Percentiles rank a stretch among this genome's conserved stretches.
Evolutionary conservation across 2,113 vertebrate species (phyloP).

Genomic region (Percopsis transmontana): DNA sequence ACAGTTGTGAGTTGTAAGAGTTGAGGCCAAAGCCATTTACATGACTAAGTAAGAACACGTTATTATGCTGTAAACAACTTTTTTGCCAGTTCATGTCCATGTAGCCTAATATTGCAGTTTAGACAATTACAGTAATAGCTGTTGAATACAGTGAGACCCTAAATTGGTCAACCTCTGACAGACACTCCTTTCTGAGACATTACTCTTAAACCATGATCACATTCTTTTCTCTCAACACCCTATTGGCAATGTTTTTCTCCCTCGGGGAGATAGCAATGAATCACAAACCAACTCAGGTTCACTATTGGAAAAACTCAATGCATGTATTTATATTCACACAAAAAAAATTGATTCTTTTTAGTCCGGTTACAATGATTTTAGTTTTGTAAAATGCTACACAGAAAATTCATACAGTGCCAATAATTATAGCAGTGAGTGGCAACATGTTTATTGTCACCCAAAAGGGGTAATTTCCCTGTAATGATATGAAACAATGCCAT

Average conservation of each 20-base stretch:
- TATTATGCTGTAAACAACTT: neutral
- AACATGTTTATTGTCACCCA: slow-evolving; percentile 56
- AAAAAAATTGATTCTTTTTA: neutral
- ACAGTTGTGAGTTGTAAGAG: neutral
- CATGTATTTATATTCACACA: neutral
- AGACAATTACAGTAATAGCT: slow-evolving; percentile 1
- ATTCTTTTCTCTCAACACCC: slow-evolving; percentile 30
- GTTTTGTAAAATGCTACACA: slow-evolving; percentile 11
- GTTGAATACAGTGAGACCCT: neutral
- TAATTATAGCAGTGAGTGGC: slow-evolving; percentile 49
- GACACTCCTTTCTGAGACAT: slow-evolving; percentile 14
- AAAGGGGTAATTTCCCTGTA: slow-evolving; percentile 58
- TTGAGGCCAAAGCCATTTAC: neutral
- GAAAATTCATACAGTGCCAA: slow-evolving; percentile 52
- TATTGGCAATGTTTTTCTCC: slow-evolving; percentile 28
- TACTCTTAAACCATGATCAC: slow-evolving; percentile 27
- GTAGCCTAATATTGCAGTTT: neutral
- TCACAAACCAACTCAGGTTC: slow-evolving; percentile 36
- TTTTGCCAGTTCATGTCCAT: neutral
- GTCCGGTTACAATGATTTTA: neutral
- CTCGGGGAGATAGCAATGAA: slow-evolving; percentile 38
- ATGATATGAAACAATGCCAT: slow-evolving; percentile 49
- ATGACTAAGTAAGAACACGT: neutral
- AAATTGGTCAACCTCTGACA: slow-evolving; percentile 13
- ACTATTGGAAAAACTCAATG: slow-evolving; percentile 19